Base-by-base conservation (phyloP, 2,113 vertebrate species). In the Trematocara stigmaticum region DNA sequence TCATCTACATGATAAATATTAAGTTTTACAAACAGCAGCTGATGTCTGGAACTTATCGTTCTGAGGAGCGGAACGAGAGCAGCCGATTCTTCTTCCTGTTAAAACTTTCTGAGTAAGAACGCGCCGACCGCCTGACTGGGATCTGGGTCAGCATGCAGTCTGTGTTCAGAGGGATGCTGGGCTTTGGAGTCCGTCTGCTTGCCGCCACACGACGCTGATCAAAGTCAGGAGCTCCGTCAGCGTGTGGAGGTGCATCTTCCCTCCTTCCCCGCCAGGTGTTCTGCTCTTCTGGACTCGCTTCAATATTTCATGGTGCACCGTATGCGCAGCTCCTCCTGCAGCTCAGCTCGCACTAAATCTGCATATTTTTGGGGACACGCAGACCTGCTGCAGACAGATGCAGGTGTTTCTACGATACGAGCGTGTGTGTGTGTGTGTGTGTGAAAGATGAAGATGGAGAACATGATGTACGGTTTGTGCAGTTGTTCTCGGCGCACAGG, bases 301-400 rank as follows among this genome's bases (percentile, higher is more conserved):
- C 94, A 93, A 94, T 94, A 93, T 93, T 94, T 94, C 89, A 94
- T 94, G 88, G 15, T 0, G 40, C 20, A 5, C 87, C 87, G 88
- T 92, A 59, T 91, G 93, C 47, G 52, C 90, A 5, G 84, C 85
- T 81, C 64, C 88, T 87, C 79, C 84, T 55, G 83, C 84, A 53
- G 61, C 85, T 84, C 81, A 5, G 64, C 52, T 5, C 52, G 1
- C 55, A 52, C 29, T 11, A 15, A 18, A 89, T 90, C 91, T 91
- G 38, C 90, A 92, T 91, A 83, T 90, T 84, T 81, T 88, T 57
- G 83, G 83, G 88, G 88, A 57, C 81, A 78, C 4, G 59, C 79
- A 71, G 61, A 85, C 23, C 38, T 74, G 78, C 57, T 40, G 34
- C 84, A 74, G 52, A 61, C 76, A 88, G 57, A 64, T 6, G 82